A percentile compares a stretch with the other conserved stretches of the same genome.
Conservation (phyloP, 2,797 vertebrate species). For the Myotis myotis region DNA sequence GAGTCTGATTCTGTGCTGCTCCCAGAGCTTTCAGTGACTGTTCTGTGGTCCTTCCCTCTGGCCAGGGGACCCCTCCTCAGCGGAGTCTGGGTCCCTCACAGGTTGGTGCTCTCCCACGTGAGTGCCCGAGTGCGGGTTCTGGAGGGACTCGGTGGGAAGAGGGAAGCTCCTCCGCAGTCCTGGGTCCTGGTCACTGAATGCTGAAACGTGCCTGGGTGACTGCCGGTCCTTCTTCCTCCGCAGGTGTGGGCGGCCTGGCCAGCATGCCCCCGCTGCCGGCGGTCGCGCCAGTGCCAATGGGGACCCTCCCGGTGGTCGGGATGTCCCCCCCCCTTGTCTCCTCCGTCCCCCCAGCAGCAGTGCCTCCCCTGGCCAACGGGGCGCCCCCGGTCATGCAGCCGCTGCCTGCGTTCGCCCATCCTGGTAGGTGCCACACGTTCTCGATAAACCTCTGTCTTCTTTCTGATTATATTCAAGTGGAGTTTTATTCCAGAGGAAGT, state of each 20-base stretch:
- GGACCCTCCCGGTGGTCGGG: constrained; percentile 91
- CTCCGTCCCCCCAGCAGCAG: constrained; percentile 89
- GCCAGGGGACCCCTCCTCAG: background rate
- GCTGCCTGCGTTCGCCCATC: constrained; percentile 93
- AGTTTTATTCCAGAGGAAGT: background rate
- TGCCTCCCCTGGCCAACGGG: constrained; percentile 95
- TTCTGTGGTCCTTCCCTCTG: background rate
- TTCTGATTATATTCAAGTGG: background rate
- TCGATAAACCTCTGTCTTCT: background rate
- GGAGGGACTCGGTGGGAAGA: background rate
- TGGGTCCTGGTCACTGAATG: background rate
- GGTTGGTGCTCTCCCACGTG: background rate
- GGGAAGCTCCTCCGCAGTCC: background rate
- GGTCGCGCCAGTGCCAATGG: constrained; percentile 93
- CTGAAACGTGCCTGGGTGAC: background rate
- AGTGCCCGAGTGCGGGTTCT: background rate
- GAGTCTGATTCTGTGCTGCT: background rate
- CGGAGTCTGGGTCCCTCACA: background rate
- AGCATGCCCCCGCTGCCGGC: constrained; percentile 88
- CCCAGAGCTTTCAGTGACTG: background rate
- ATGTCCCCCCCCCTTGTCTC: constrained; percentile 95
- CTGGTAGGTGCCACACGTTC: constrained; percentile 85
- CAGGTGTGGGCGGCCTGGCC: constrained; percentile 91
- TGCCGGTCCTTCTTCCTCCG: constrained; percentile 48
- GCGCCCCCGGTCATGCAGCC: constrained; percentile 93